These are phyloP conservation scores for Rotaria magnacalcarata DNA, from an alignment of 2,888 invertebrate species.

Conservation along the genomic window DNA sequence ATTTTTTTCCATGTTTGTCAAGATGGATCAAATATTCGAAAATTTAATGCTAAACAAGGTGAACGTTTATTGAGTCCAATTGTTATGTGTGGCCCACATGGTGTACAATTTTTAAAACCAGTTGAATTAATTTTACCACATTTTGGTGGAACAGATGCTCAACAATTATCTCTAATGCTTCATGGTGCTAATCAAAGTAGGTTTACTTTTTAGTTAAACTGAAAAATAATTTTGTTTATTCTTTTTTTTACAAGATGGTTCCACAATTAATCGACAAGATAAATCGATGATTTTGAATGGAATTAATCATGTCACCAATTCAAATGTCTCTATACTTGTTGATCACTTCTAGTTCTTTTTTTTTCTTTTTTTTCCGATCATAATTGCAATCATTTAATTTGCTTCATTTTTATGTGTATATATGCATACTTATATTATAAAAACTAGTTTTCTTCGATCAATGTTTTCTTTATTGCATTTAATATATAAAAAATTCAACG, in stretches of 20 bases:
- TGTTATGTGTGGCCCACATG: constrained; percentile 91
- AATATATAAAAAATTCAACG: background rate
- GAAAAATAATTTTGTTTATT: too few species aligned
- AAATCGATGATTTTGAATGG: background rate
- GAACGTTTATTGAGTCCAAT: constrained; percentile 87
- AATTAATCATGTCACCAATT: constrained; percentile 19
- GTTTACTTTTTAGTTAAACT: too few species aligned
- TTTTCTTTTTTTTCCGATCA: background rate
- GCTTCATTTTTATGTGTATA: background rate
- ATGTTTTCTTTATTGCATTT: background rate
- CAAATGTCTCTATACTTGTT: constrained; percentile 20
- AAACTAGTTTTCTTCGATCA: background rate
- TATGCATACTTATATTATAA: background rate
- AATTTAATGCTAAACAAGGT: constrained; percentile 26
- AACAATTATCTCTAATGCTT: constrained; percentile 15
- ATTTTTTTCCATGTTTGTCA: constrained; percentile 74
- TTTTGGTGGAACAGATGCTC: constrained; percentile 50
- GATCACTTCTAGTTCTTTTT: constrained; percentile 1
- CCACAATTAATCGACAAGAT: background rate
- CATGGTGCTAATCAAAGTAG: constrained; percentile 17
- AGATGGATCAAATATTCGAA: constrained; percentile 39
- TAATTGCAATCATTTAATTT: constrained; percentile 6
- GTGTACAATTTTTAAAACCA: constrained; percentile 78
- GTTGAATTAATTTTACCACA: constrained; percentile 84
- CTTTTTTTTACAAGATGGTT: background rate